Evolutionary conservation across 2,797 vertebrate genomes (phyloP).

Genomic region (Orientallactaga sibirica): DNA sequence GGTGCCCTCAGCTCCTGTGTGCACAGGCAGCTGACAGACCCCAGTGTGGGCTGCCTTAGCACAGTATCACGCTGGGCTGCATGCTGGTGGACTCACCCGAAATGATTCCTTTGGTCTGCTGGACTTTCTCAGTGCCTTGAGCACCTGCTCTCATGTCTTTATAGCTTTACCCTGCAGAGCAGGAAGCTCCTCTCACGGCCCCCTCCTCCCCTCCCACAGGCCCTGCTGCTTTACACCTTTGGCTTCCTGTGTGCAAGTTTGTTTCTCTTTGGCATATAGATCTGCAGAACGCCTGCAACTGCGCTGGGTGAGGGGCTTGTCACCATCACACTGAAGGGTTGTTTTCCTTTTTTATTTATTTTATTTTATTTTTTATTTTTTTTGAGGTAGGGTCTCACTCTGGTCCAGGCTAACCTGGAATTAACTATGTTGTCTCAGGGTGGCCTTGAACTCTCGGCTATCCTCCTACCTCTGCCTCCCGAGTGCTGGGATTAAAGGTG

Average conservation of each 20-base stretch:
- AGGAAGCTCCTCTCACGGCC: rapidly evolving
- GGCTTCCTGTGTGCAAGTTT: background rate
- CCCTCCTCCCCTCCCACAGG: background rate
- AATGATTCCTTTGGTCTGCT: background rate
- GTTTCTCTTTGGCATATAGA: background rate
- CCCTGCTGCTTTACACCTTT: too few species aligned
- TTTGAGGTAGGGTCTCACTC: too few species aligned
- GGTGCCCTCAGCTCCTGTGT: background rate
- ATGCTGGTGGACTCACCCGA: rapidly evolving
- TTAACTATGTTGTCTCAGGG: too few species aligned
- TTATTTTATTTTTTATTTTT: too few species aligned
- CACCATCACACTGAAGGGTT: background rate
- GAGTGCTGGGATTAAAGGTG: too few species aligned
- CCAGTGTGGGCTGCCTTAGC: background rate
- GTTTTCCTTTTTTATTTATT: background rate
- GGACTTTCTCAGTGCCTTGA: background rate
- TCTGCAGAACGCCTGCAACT: background rate
- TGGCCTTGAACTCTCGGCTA: too few species aligned
- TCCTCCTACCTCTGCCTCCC: too few species aligned
- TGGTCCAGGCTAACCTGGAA: too few species aligned
- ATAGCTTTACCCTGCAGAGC: too few species aligned
- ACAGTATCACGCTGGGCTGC: rapidly evolving
- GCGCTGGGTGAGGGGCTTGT: background rate
- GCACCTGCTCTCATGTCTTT: background rate
- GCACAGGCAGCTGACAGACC: background rate